Conservation (phyloP, 1,140 invertebrate genomes). For the Heliconius hermathena region DNA sequence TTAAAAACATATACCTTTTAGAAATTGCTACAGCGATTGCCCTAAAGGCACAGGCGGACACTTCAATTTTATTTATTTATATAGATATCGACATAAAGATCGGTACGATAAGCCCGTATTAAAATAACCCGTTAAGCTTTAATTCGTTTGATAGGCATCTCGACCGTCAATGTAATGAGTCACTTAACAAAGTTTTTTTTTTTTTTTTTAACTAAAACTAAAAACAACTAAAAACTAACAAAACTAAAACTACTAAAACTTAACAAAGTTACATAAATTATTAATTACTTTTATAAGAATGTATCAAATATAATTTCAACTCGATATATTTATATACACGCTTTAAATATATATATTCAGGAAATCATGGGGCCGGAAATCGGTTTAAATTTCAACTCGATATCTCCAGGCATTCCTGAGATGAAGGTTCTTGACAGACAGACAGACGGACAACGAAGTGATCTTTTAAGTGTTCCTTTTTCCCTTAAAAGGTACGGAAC, state of each 20-base stretch:
- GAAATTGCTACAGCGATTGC: not conserved
- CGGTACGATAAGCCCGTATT: conserved; percentile 21
- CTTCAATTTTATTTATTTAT: conserved; percentile 12
- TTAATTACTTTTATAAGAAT: conserved; percentile 1
- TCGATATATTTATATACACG: too few relatives aligned
- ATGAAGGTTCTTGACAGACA: too few relatives aligned
- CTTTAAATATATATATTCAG: too few relatives aligned
- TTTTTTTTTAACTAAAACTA: too few relatives aligned
- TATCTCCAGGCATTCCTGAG: too few relatives aligned
- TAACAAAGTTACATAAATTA: conserved; percentile 18
- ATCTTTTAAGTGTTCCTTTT: too few relatives aligned
- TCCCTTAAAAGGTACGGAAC: too few relatives aligned
- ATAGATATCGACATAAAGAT: conserved; percentile 21
- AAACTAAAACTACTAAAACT: too few relatives aligned
- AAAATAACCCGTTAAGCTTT: conserved; percentile 38
- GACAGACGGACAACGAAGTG: too few relatives aligned
- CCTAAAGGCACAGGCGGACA: not conserved
- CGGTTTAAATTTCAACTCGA: too few relatives aligned
- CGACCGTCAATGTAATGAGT: conserved; percentile 28
- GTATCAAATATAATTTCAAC: not conserved
- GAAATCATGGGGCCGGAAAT: too few relatives aligned
- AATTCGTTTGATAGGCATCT: conserved; percentile 35
- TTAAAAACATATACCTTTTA: not conserved
- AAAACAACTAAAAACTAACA: too few relatives aligned
- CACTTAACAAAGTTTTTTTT: conserved; percentile 26